Evolutionary conservation across 2,113 vertebrate species (phyloP).

Genomic region (Todiramphus saurophagus): DNA sequence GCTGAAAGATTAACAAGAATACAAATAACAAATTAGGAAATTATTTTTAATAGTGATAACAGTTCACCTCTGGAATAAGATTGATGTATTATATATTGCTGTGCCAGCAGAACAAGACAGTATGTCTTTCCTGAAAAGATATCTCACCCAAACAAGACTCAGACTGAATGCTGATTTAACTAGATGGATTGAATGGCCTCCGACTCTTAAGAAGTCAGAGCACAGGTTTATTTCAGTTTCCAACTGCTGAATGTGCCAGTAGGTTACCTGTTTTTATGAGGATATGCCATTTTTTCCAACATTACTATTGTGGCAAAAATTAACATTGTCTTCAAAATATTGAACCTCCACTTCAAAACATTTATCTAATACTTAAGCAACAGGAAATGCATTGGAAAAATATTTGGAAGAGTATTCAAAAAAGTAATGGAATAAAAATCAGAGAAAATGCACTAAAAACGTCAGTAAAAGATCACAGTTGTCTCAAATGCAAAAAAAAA

Average conservation of each 20-base stretch:
- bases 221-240: background rate
- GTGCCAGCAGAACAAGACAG: background rate
- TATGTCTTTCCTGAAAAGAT: background rate
- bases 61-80: background rate
- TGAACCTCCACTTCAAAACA: background rate
- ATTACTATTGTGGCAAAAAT: background rate
- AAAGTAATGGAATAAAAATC: background rate
- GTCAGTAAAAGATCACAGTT: background rate
- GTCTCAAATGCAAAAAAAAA: background rate
- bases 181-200: background rate
- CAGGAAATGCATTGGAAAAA: background rate
- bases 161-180: background rate
- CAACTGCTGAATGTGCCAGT: background rate
- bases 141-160: background rate
- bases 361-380: background rate
- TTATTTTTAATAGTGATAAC: background rate
- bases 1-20: background rate
- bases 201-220: background rate
- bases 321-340: background rate
- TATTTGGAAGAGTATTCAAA: background rate
- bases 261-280: background rate
- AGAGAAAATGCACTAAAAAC: background rate
- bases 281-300: background rate
- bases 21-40: background rate
- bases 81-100: background rate